Evolutionary conservation across 2,113 vertebrate genomes (phyloP).

Genomic region (Psilopsiagon aymara): DNA sequence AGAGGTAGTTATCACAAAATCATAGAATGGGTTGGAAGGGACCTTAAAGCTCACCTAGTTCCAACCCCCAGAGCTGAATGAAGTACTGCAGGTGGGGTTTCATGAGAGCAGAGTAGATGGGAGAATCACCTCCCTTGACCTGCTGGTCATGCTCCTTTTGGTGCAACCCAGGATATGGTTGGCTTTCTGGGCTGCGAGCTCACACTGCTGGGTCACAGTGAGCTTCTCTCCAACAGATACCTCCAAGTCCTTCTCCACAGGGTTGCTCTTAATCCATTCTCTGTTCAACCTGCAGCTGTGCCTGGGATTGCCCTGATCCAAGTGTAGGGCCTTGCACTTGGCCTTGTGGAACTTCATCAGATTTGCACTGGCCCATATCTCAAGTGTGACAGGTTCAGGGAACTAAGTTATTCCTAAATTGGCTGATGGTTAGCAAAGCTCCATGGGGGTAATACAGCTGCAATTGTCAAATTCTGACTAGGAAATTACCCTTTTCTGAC

Average conservation of each 20-base stretch:
- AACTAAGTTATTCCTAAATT: neutral
- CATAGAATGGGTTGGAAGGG: neutral
- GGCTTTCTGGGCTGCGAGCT: neutral
- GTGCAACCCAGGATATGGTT: neutral
- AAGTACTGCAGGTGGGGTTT: neutral
- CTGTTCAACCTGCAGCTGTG: neutral
- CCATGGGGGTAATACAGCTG: neutral
- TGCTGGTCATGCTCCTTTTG: neutral
- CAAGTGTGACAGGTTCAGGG: neutral
- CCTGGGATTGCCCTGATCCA: neutral
- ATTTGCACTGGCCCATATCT: neutral
- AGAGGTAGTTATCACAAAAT: neutral
- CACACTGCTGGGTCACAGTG: neutral
- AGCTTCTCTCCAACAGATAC: neutral
- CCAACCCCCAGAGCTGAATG: neutral
- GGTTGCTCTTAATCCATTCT: neutral
- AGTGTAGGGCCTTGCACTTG: neutral
- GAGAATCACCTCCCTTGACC: neutral
- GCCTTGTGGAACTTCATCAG: neutral
- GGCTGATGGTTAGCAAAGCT: neutral
- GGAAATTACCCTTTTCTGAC: neutral
- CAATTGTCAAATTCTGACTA: neutral
- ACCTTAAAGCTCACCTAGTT: neutral
- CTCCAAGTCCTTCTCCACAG: neutral
- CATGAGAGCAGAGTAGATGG: neutral